Base-by-base conservation (phyloP, 1,140 invertebrate genomes). In the Zaprionus gabonicus region DNA sequence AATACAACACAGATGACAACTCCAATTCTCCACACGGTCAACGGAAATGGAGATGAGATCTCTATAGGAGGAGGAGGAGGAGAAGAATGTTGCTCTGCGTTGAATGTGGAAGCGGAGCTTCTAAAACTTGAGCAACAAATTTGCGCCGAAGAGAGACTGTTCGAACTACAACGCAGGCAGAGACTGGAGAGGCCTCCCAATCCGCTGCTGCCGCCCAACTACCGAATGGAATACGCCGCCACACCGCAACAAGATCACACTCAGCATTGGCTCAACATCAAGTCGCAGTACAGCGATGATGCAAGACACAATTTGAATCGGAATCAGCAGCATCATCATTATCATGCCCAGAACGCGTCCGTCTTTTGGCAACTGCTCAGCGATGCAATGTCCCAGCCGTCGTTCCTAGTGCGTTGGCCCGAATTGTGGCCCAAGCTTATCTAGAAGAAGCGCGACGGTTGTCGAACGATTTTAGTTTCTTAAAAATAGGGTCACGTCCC, bases 101-200 rank as follows among this genome's bases (percentile, higher is more conserved):
- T 91, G 12, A 83, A 92, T 70, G 72, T 91, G n/a, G 82, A 92
- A 70, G 77, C 60, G n/a, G 85, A 92, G 79, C 64, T 92, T 12
- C 59, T 81, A 28, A 83, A 82, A 49, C 56, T 86, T 27, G 77
- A 92, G 56, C 59, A 75, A 55, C 75, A 83, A 62, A 91, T 75
- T 73, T 80, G 80, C 28, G 69, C 74, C 20, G 83, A 92, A 25
- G 76, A 69, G 71, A 79, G 78, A 67, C 77, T 77, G 70, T 81
- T 76, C 38, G 76, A 77, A 38, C 23, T 79, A 36, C 38, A 75
- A n/a, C 53, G 64, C 20, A 60, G 44, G 4, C 56, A 53, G 17
- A 63, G 64, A 27, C 63, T 71, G 27, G 46, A 70, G 6, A 41
- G 38, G 56, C 31, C 59, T 0, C 62, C 57, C 3, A 70, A 71